Evolutionary conservation across 2,888 invertebrate genomes (phyloP), one percentile per base, ranked within the genome.

Genomic region (Ophioninae sp.): DNA sequence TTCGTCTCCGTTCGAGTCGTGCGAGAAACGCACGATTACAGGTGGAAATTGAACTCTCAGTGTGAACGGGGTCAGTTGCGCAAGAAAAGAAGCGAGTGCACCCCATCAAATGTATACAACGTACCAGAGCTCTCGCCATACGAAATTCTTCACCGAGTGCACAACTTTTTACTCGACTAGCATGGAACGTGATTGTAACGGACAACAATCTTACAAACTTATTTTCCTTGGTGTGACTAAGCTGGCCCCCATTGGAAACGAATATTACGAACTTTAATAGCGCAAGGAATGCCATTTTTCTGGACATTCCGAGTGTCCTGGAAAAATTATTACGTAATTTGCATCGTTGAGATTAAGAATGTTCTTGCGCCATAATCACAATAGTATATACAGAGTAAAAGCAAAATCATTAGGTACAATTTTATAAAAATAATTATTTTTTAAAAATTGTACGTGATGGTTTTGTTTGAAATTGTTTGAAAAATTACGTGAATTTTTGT

Each of bases 11-110:
- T 73, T 64, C 44, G 30, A 41, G 30, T 63, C 56, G 75, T 44
- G 58, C 64, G 72, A 37, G 58, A 58, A 68, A 69, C 61, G 71
- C 72, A 80, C 81, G 81, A 86, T 86, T 84, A 84, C 82, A 81
- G 68, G 82, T 85, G 84, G 79, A 86, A 86, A 85, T 85, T 85
- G 78, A 81, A 86, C 83, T 85, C 51, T 56, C 44, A 84, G 85
- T 85, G 87, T 81, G 85, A 87, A 87, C 78, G 86, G 84, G 87
- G 86, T 83, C 87, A 85, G 85, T 87, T 87, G 85, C 87, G 87
- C 81, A 87, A 87, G 82, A 81, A 82, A 78, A 75, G 82, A 85
- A 81, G 77, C 78, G 81, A 83, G 85, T 71, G 67, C 71, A 81
- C 83, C 63, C 59, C 76, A 61, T 30, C 65, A n/a, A 39, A 69